Conservation (phyloP, 2,888 invertebrate genomes). For the Gasteruption jaculator region DNA sequence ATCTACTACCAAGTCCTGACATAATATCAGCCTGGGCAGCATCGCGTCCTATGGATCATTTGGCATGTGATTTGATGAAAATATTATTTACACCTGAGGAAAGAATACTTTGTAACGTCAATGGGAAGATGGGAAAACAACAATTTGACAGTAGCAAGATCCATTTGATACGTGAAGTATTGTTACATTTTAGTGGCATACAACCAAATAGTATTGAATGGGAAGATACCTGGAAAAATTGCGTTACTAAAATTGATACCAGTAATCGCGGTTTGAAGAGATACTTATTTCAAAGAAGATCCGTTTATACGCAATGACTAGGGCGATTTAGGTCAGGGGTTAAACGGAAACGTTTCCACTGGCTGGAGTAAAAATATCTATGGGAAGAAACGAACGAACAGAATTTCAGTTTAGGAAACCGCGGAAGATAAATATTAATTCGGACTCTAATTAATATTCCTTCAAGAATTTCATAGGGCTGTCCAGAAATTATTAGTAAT, state of each 20-base stretch:
- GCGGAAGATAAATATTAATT: too few relatives aligned
- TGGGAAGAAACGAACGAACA: too few relatives aligned
- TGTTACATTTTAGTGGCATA: constrained; percentile 49
- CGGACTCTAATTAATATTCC: too few relatives aligned
- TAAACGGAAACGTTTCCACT: constrained; percentile 47
- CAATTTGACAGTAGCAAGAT: constrained; percentile 53
- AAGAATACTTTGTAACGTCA: constrained; percentile 52
- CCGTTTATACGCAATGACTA: constrained; percentile 48
- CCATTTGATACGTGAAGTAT: constrained; percentile 49
- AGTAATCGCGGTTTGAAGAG: constrained; percentile 52
- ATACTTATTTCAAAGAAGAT: constrained; percentile 49
- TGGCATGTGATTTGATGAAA: constrained; percentile 53
- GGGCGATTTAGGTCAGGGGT: constrained; percentile 45
- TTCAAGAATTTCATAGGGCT: too few relatives aligned
- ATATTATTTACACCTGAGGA: constrained; percentile 52
- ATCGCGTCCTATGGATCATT: constrained; percentile 51
- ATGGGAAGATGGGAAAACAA: constrained; percentile 53
- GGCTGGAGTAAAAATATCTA: constrained; percentile 40
- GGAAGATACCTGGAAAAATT: constrained; percentile 53
- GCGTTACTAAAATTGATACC: constrained; percentile 53
- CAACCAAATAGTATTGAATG: constrained; percentile 47
- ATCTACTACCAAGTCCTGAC: constrained; percentile 49
- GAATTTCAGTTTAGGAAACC: too few relatives aligned
- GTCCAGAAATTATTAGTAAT: too few relatives aligned
- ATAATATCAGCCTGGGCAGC: constrained; percentile 51